Evolutionary conservation across 2,888 invertebrate genomes (phyloP).

Genomic region (Andrena camellia): DNA sequence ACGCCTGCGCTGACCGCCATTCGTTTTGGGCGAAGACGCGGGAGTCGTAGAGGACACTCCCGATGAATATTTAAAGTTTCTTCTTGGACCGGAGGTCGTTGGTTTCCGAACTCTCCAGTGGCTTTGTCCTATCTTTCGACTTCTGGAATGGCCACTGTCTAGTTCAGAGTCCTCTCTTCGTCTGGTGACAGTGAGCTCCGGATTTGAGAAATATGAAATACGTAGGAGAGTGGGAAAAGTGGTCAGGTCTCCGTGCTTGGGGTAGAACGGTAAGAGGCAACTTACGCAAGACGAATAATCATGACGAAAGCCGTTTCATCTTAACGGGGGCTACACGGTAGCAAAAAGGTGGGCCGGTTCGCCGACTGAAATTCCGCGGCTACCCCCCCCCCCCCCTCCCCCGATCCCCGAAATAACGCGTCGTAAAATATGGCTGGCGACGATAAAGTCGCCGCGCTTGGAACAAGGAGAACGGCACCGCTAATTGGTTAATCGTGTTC

Average conservation of each 20-base stretch:
- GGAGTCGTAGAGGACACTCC: not conserved
- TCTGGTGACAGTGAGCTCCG: too few species aligned
- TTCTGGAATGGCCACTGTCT: not conserved
- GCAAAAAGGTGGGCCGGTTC: constrained; percentile 43
- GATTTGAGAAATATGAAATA: not conserved
- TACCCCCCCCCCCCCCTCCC: too few species aligned
- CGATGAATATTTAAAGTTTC: constrained; percentile 23
- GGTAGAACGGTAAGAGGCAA: not conserved
- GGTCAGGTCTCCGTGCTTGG: not conserved
- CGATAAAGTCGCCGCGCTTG: constrained; percentile 53
- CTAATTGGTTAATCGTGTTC: constrained; percentile 74
- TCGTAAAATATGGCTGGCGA: constrained; percentile 44
- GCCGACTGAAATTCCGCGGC: constrained; percentile 36
- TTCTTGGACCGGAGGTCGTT: constrained; percentile 13
- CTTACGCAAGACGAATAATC: constrained; percentile 9
- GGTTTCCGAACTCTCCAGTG: not conserved
- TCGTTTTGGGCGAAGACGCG: not conserved
- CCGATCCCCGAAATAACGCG: constrained; percentile 55
- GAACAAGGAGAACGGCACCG: constrained; percentile 61
- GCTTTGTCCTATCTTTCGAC: not conserved
- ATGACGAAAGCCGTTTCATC: constrained; percentile 9
- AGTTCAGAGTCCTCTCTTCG: not conserved
- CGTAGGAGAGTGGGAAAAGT: not conserved
- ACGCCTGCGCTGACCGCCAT: constrained; percentile 1
- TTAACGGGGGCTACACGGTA: constrained; percentile 15